A percentile compares a stretch with the other conserved stretches of the same genome.
These are phyloP conservation scores for Drepana falcataria DNA, from an alignment of 2,888 invertebrate genomes.

Conservation along the genomic window DNA sequence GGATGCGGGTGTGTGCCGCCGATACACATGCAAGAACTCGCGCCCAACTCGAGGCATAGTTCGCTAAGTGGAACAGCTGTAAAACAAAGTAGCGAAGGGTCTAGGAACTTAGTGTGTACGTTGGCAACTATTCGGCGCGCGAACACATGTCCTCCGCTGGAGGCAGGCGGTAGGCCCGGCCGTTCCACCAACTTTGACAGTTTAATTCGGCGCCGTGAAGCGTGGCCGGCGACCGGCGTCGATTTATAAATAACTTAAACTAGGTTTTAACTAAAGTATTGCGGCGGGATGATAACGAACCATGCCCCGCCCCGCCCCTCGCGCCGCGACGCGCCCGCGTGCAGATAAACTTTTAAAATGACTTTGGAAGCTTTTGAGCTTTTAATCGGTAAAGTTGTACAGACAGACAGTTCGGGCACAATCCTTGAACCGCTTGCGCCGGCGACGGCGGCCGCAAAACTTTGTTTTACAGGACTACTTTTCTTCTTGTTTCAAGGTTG, in stretches of 20 bases:
- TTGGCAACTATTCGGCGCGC: slow-evolving; percentile 58
- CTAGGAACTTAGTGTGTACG: slow-evolving; percentile 76
- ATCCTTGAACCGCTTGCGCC: slow-evolving; percentile 80
- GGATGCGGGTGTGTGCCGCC: slow-evolving; percentile 74
- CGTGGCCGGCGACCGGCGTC: slow-evolving; percentile 55
- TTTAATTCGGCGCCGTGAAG: slow-evolving; percentile 49
- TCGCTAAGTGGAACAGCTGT: slow-evolving; percentile 79
- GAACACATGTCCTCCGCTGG: slow-evolving; percentile 51
- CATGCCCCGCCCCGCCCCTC: slow-evolving; percentile 51
- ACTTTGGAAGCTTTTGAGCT: slow-evolving; percentile 81
- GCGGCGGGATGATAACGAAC: slow-evolving; percentile 69
- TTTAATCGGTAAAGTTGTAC: slow-evolving; percentile 81
- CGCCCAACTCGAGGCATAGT: slow-evolving; percentile 77
- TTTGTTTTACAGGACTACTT: slow-evolving; percentile 81
- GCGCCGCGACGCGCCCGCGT: slow-evolving; percentile 56
- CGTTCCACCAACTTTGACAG: slow-evolving; percentile 58
- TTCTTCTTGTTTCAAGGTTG: slow-evolving; percentile 81
- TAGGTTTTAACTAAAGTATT: slow-evolving; percentile 74
- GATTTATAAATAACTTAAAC: slow-evolving; percentile 75
- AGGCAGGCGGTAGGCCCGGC: slow-evolving; percentile 25
- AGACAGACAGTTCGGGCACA: slow-evolving; percentile 80
- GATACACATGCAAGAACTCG: slow-evolving; percentile 78
- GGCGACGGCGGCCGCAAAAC: slow-evolving; percentile 80
- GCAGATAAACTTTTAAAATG: slow-evolving; percentile 81
- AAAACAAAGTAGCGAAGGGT: slow-evolving; percentile 79